A percentile compares a stretch with the other conserved stretches of the same genome.
Conservation (phyloP, 2,888 invertebrate species). For the Cantharis rufa region DNA sequence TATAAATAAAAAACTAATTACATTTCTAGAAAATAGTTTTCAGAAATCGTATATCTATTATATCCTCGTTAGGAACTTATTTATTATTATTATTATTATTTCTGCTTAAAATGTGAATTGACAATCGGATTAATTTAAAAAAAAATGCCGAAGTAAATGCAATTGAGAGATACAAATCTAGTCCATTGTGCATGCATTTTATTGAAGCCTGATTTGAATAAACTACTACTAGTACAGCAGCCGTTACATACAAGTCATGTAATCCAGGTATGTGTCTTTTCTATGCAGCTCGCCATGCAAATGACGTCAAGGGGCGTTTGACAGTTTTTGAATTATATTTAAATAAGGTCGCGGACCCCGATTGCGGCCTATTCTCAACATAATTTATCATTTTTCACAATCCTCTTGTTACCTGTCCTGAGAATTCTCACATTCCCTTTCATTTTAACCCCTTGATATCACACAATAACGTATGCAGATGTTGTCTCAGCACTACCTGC, state of each 20-base stretch:
- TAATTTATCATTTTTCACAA: conserved; percentile 53
- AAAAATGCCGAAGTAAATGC: conserved; percentile 9
- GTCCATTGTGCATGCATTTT: conserved; percentile 33
- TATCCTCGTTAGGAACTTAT: not conserved
- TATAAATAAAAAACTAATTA: no score
- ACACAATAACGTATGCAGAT: conserved; percentile 45
- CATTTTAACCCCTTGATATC: conserved; percentile 33
- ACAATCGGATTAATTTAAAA: not conserved
- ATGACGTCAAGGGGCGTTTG: conserved; percentile 52
- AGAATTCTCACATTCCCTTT: conserved; percentile 43
- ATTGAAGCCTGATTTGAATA: conserved; percentile 46
- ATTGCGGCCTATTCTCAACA: conserved; percentile 43
- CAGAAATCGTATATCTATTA: not conserved
- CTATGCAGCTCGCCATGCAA: conserved; percentile 47
- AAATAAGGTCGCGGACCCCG: conserved; percentile 48
- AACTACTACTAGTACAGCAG: conserved; percentile 27
- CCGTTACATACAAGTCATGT: conserved; percentile 28
- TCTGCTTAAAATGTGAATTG: not conserved
- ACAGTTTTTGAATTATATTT: conserved; percentile 55
- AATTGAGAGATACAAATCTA: conserved; percentile 20
- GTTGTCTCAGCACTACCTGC: conserved; percentile 50
- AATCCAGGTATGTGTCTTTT: conserved; percentile 35
- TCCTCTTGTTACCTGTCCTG: conserved; percentile 50
- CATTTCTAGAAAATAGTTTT: not conserved
- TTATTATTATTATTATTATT: not conserved